Evolutionary conservation across 2,113 vertebrate species (phyloP), one percentile per base, ranked within the genome.

Genomic region (Neofelis nebulosa): DNA sequence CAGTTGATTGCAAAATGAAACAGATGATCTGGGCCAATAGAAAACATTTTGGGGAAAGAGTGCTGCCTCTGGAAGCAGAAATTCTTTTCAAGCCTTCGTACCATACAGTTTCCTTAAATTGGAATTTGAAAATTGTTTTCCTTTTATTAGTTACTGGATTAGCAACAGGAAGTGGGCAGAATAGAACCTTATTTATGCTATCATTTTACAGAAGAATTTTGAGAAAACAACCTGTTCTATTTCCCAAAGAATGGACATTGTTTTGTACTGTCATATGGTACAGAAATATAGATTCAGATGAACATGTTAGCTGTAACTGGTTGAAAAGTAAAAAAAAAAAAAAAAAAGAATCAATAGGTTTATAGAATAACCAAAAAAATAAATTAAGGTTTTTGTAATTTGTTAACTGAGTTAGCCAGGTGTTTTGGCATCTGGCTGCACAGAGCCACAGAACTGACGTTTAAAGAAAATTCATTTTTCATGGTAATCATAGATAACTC

Each of bases 191-290:
- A 85, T 68, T 81, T 84, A 69, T 89, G 15, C 12, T 87, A 68
- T 73, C 84, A 63, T 86, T 91, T 94, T 74, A 87, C 45, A 88
- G 61, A 95, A 31, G 33, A 79, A 74, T 87, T 91, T 91, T 93
- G 41, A 27, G 57, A 88, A 84, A 79, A 65, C 13, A 89, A 31
- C 52, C 36, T 74, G 5, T 68, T 87, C 14, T 87, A 27, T 93
- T 95, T 91, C 36, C 78, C 21, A 73, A 18, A 89, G 33, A 71
- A 1, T 91, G 27, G 31, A 69, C 4, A 57, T 61, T 92, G 16
- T 57, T 89, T 86, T 89, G 16, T 36, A 31, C 19, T 38, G 36
- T 63, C 19, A 65, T 25, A 21, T 76, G 50, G 9, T 45, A 84
- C 45, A 29, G 61, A 89, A 81, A n/a, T 45, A 57, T 55, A 76